Base-by-base conservation (phyloP, 2,797 vertebrate species). In the Sciaenops ocellatus region DNA sequence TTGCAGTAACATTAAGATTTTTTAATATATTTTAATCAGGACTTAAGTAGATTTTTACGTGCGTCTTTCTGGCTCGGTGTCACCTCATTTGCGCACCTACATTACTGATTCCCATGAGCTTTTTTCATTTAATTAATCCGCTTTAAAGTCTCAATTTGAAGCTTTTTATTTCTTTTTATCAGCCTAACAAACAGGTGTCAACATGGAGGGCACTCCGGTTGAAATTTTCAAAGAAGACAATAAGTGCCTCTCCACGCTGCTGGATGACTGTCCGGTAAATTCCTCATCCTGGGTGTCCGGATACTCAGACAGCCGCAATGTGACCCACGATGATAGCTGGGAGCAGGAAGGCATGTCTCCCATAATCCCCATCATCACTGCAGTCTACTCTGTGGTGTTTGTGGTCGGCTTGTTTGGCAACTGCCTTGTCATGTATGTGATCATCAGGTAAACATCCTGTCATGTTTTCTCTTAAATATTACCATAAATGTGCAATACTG, bases 401-500 rank as follows among this genome's bases (percentile, higher is more conserved):
- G 96, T 99, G 67, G 97, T 99, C 0, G 98, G 98, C 75, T 95
- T 99, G 91, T 87, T 97, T 90, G 98, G 98, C 79, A 99, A 99
- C 95, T 97, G 97, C 69, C 95, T 99, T 85, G 98, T 99, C 83
- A 99, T 99, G 98, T 99, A 98, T 94, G 97, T 99, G 85, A 99
- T 99, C 86, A 95, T 99, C 93, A 97, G 98, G 98, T 99, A 96
- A 95, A 95, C 8, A 38, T 38, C 34, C 34, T 38, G 20, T 56
- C 47, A 22, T 55, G 18, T 69, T 55, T 46, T 62, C 17, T 41
- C n/a, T 15, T 5, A 13, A n/a, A n/a, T 54, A 3, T 20, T 12
- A n/a, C 3, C 6, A 16, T 20, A 56, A 44, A n/a, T n/a, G 16
- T 13, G 15, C 17, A 42, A 0, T 42, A 15, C 42, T 6, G 15